Percentiles rank a stretch among this genome's conserved stretches.
Conservation (phyloP, 2,797 vertebrate genomes). For the Crax fasciolata region DNA sequence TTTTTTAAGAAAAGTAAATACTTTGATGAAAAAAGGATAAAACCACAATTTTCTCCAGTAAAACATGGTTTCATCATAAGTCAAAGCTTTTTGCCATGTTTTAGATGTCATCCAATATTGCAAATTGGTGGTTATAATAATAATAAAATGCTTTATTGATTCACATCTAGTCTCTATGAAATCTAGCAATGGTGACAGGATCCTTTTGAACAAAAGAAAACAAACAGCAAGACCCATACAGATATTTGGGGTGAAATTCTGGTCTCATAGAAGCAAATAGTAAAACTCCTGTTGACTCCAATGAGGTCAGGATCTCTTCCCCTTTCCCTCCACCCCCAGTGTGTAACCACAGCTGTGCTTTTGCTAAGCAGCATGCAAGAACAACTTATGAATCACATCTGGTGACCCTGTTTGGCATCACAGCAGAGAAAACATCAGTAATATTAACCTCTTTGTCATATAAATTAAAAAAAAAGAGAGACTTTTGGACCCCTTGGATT, state of each 20-base stretch:
- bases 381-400: conserved; percentile 79
- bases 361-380: conserved; percentile 75
- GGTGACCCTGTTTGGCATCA: conserved; percentile 73
- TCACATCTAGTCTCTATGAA: conserved; percentile 36
- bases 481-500: not conserved
- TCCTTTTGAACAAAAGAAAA: conserved; percentile 59
- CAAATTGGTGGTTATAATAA: conserved; percentile 34
- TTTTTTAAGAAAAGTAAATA: not conserved
- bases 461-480: conserved; percentile 24
- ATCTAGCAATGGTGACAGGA: conserved; percentile 15
- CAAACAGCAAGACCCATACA: not conserved
- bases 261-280: conserved; percentile 50
- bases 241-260: conserved; percentile 49
- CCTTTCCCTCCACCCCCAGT: conserved; percentile 67
- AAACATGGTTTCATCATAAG: not conserved
- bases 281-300: conserved; percentile 54
- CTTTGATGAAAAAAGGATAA: not conserved
- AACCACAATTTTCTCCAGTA: not conserved
- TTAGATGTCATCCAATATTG: conserved; percentile 49
- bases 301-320: conserved; percentile 67
- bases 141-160: conserved; percentile 37
- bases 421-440: conserved; percentile 70
- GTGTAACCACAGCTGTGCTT: conserved; percentile 77
- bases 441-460: conserved; percentile 70
- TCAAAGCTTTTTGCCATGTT: not conserved